Evolutionary conservation across 2,888 invertebrate genomes (phyloP), one percentile per base, ranked within the genome.

Genomic region (Dryobota labecula): DNA sequence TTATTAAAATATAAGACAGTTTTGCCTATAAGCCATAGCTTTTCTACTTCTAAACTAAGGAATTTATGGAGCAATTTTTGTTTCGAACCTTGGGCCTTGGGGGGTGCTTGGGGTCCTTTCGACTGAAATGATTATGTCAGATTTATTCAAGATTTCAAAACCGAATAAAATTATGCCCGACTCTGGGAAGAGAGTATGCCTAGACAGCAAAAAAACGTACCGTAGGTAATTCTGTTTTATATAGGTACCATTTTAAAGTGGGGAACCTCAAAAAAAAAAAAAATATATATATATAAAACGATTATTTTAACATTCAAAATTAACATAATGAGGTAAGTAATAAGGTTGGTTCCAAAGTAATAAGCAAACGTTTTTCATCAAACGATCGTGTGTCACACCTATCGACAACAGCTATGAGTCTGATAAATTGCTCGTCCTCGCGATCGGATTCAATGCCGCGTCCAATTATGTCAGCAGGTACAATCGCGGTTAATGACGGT

Each of bases 361-460:
- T n/a, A n/a, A 30, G 30, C n/a, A 30, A 49, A 66, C 24, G 7
- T 33, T 30, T 36, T 36, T 33, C 8, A 24, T 30, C 27, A 49
- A 76, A 41, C 15, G n/a, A 47, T 73, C 27, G 38, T 45, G 18
- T 58, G 53, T 30, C 18, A 47, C 41, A 33, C 20, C 7, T 47
- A 60, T 63, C 67, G 24, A 3, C 27, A 36, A 41, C 79, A 56
- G 30, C 33, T 30, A 43, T 51, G 53, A 13, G n/a, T 27, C 24
- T 30, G 53, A 11, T 20, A 33, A 15, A 24, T 61, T 33, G 43
- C 33, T 53, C 30, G 43, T 36, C 56, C 69, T 56, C 63, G 62
- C 45, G 43, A 54, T 65, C 70, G 13, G 11, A 58, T 76, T 76
- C 81, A 78, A 47, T 80, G 81, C 47, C 64, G 38, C 64, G 49